These are phyloP conservation scores for Crossaster papposus DNA, from an alignment of 53 echinoderm and acorn worm species.

Conservation along the genomic window DNA sequence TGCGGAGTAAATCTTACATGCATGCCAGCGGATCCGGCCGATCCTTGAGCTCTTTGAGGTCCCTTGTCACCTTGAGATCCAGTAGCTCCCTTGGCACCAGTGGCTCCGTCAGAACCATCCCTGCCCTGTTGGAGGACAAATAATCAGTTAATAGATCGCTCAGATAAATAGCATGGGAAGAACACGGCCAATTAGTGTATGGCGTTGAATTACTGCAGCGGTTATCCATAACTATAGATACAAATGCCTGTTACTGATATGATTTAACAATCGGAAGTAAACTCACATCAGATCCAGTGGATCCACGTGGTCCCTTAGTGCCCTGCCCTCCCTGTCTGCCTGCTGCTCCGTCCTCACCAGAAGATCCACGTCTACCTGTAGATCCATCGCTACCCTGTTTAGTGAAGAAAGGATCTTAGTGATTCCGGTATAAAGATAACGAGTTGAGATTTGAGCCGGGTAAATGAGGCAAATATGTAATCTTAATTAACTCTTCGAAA, in stretches of 20 bases:
- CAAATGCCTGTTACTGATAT: too few species aligned
- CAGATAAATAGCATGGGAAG: too few species aligned
- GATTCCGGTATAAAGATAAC: neutral
- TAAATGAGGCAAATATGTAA: too few species aligned
- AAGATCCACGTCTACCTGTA: conserved; percentile 42
- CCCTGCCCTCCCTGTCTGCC: conserved; percentile 39
- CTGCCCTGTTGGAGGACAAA: conserved; percentile 5
- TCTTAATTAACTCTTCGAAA: too few species aligned
- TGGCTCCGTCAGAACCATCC: conserved; percentile 42
- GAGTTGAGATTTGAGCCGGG: too few species aligned
- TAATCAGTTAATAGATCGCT: neutral
- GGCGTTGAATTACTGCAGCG: too few species aligned
- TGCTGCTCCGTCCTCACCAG: conserved; percentile 24
- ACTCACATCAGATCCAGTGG: conserved; percentile 30
- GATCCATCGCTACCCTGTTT: conserved; percentile 48
- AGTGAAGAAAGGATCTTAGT: neutral
- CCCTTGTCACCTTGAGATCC: conserved; percentile 49
- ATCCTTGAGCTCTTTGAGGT: conserved; percentile 39
- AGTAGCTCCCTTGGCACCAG: conserved; percentile 32
- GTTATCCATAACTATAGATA: too few species aligned
- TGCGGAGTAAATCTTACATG: neutral
- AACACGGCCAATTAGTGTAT: too few species aligned
- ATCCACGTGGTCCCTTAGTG: conserved; percentile 34
- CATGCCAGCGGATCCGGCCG: conserved; percentile 23
- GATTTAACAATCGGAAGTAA: too few species aligned